Evolutionary conservation across 2,797 vertebrate genomes (phyloP).

Genomic region (Gephyroberyx darwinii): DNA sequence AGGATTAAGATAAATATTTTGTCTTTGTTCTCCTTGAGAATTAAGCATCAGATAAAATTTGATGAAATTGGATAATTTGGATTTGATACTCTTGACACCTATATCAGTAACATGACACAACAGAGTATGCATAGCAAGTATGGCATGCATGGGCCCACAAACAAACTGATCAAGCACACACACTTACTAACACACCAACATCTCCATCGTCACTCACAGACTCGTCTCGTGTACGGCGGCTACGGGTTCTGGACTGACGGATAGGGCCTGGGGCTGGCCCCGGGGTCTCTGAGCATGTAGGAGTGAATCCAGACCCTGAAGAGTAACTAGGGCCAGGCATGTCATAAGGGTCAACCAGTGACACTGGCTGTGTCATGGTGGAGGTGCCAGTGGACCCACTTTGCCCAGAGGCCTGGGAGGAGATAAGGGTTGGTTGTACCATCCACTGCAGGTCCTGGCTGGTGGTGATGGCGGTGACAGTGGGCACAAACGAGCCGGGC

Average conservation of each 20-base stretch:
- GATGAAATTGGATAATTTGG: background rate
- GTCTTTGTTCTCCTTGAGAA: slow-evolving; percentile 10
- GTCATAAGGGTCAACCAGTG: slow-evolving; percentile 91
- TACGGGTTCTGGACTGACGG: slow-evolving; percentile 84
- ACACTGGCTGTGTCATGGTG: slow-evolving; percentile 81
- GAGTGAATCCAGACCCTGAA: slow-evolving; percentile 79
- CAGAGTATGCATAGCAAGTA: slow-evolving; percentile 13
- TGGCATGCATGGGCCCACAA: slow-evolving; percentile 52
- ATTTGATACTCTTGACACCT: slow-evolving; percentile 1
- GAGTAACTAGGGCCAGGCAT: slow-evolving; percentile 92
- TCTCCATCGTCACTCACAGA: slow-evolving; percentile 88
- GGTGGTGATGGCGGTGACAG: slow-evolving; percentile 97
- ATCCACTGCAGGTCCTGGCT: slow-evolving; percentile 99
- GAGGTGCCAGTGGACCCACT: slow-evolving; percentile 79
- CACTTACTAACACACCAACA: slow-evolving; percentile 84
- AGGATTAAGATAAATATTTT: slow-evolving; percentile 15
- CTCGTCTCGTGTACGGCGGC: slow-evolving; percentile 89
- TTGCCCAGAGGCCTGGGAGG: slow-evolving; percentile 93
- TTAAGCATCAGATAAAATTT: background rate
- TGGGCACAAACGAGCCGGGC: slow-evolving; percentile 96
- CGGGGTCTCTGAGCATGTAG: slow-evolving; percentile 75
- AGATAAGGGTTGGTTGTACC: slow-evolving; percentile 95
- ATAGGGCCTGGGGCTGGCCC: slow-evolving; percentile 66
- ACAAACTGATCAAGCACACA: slow-evolving; percentile 70
- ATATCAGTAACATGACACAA: background rate